These are phyloP conservation scores for Brachionichthys hirsutus DNA, from an alignment of 2,113 vertebrate species.

Conservation along the genomic window DNA sequence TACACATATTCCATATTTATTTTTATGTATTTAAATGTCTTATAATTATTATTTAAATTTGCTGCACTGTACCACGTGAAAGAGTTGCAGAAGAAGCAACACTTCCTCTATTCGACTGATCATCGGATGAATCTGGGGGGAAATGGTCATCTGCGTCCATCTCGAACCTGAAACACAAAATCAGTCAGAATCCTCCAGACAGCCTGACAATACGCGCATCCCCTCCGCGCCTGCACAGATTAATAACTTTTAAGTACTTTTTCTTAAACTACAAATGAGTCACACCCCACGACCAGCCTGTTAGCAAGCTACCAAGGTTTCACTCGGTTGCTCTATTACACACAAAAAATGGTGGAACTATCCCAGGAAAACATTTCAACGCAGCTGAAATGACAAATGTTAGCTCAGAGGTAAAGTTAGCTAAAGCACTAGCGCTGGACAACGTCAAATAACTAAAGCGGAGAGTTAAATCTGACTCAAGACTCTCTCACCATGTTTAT, in stretches of 20 bases:
- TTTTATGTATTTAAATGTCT: too few species aligned
- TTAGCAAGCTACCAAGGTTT: background rate
- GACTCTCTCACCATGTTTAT: background rate
- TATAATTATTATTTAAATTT: background rate
- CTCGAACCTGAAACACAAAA: conserved; percentile 59
- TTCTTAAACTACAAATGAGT: too few species aligned
- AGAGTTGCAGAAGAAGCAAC: conserved; percentile 83
- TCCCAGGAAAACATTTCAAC: background rate
- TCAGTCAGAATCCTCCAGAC: background rate
- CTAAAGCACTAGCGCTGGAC: too few species aligned
- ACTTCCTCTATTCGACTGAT: conserved; percentile 83
- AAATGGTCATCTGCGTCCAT: conserved; percentile 84
- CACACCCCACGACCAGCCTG: background rate
- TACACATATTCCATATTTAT: too few species aligned
- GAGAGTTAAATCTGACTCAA: too few species aligned
- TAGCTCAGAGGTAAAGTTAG: background rate
- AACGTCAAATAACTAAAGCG: too few species aligned
- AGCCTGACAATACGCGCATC: too few species aligned
- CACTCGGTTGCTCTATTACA: background rate
- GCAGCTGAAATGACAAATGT: background rate
- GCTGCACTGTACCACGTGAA: conserved; percentile 75
- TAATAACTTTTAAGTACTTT: too few species aligned
- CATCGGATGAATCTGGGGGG: conserved; percentile 74
- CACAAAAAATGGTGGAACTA: conserved; percentile 2
- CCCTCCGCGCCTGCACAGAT: too few species aligned